phyloP scores from a whole-genome alignment of 1,140 invertebrate genomes.

The Drosophila ironensis region DNA sequence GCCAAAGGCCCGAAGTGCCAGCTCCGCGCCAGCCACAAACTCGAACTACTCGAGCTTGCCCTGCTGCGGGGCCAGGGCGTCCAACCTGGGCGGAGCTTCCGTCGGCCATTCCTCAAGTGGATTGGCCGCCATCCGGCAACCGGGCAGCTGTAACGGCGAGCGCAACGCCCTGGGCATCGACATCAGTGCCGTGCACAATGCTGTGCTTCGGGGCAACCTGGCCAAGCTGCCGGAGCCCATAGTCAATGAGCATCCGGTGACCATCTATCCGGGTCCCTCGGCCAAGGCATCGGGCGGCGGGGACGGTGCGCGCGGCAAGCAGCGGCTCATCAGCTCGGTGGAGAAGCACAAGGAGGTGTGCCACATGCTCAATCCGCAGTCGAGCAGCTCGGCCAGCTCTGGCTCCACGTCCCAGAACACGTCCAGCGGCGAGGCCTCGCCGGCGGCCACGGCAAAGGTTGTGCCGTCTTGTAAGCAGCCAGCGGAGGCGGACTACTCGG shows the following conservation, averaged over 20 bases:
- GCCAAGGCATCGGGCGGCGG: slow-evolving; percentile 23
- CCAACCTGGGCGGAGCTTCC: slow-evolving; percentile 36
- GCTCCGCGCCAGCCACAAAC: slow-evolving; percentile 58
- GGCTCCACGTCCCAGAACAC: slow-evolving; percentile 53
- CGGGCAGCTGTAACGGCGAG: slow-evolving; percentile 72
- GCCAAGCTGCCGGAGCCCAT: slow-evolving; percentile 79
- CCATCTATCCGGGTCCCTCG: slow-evolving; percentile 84
- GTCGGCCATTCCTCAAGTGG: slow-evolving; percentile 30
- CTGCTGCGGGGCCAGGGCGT: slow-evolving; percentile 66
- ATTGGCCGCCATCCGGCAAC: slow-evolving; percentile 27
- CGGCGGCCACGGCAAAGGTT: slow-evolving; percentile 59
- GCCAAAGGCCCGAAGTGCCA: slow-evolving; percentile 74
- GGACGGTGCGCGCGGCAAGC: slow-evolving; percentile 76
- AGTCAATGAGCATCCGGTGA: slow-evolving; percentile 85
- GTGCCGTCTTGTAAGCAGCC: slow-evolving; percentile 25
- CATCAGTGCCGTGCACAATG: slow-evolving; percentile 81
- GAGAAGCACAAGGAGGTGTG: slow-evolving; percentile 90
- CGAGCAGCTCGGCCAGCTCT: slow-evolving; percentile 50
- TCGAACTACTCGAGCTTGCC: slow-evolving; percentile 81
- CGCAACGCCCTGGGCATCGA: slow-evolving; percentile 77
- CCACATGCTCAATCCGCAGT: slow-evolving; percentile 82
- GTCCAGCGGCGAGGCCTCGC: slow-evolving; percentile 62
- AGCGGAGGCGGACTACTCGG: slow-evolving; percentile 86
- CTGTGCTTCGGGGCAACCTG: slow-evolving; percentile 73
- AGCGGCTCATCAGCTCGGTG: slow-evolving; percentile 87